phyloP scores from a whole-genome alignment of 2,113 vertebrate genomes.

The Zootoca vivipara region DNA sequence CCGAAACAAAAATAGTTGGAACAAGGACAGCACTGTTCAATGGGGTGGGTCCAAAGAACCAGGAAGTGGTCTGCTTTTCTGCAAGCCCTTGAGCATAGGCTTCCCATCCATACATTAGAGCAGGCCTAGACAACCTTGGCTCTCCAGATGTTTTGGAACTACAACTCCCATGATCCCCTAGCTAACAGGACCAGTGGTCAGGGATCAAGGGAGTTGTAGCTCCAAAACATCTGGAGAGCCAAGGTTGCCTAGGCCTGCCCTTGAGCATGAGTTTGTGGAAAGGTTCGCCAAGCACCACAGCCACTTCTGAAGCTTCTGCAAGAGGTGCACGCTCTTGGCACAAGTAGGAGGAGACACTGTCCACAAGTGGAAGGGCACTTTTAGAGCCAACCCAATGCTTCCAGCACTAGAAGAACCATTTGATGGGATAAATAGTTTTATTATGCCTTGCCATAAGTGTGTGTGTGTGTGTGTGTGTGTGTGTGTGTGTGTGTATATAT shows the following conservation, averaged over 20 bases:
- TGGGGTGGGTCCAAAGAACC: neutral
- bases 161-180: too few relatives aligned
- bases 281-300: neutral
- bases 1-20: conserved; percentile 33
- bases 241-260: too few relatives aligned
- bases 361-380: neutral
- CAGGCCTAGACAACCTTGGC: too few relatives aligned
- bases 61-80: neutral
- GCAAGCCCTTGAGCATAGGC: neutral
- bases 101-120: too few relatives aligned
- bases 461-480: too few relatives aligned
- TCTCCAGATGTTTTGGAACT: too few relatives aligned
- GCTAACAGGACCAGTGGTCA: too few relatives aligned
- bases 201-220: too few relatives aligned
- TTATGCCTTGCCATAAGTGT: neutral
- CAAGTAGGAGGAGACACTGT: neutral
- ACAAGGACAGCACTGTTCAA: conserved; percentile 45
- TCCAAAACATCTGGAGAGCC: too few relatives aligned
- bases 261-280: neutral
- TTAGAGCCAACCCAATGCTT: neutral
- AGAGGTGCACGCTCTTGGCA: neutral
- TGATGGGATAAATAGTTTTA: neutral
- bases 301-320: neutral
- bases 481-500: too few relatives aligned
- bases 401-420: neutral